phyloP scores from a whole-genome alignment of 2,797 vertebrate genomes.

The Coendou prehensilis region DNA sequence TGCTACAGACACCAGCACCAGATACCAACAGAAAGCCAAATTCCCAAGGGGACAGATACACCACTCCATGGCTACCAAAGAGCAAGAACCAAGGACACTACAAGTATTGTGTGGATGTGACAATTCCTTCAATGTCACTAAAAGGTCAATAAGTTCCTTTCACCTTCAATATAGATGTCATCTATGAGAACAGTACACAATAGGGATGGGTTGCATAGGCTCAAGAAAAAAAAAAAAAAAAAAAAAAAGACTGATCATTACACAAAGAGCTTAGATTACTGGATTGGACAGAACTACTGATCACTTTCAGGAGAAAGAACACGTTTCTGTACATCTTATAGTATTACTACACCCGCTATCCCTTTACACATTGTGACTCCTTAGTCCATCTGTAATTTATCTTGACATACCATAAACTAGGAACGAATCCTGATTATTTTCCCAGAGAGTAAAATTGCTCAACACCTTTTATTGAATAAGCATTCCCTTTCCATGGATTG shows the following conservation, averaged over 20 bases:
- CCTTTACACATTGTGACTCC: background rate
- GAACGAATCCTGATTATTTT: background rate
- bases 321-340: background rate
- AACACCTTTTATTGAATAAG: background rate
- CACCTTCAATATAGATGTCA: background rate
- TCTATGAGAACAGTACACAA: background rate
- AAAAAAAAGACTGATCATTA: background rate
- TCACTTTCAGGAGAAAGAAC: conserved; percentile 3
- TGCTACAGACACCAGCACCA: background rate
- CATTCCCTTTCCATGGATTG: background rate
- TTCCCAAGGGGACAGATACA: background rate
- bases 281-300: background rate
- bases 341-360: background rate
- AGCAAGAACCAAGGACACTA: background rate
- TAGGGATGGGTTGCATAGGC: background rate
- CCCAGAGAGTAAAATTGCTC: background rate
- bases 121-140: background rate
- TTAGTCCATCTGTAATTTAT: background rate
- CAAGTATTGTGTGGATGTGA: background rate
- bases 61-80: background rate
- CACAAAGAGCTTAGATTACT: background rate
- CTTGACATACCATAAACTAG: background rate
- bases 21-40: background rate
- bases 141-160: background rate
- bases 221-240: conserved; percentile 15